Evolutionary conservation across 2,113 vertebrate species (phyloP).

Genomic region (Protobothrops flavoviridis): DNA sequence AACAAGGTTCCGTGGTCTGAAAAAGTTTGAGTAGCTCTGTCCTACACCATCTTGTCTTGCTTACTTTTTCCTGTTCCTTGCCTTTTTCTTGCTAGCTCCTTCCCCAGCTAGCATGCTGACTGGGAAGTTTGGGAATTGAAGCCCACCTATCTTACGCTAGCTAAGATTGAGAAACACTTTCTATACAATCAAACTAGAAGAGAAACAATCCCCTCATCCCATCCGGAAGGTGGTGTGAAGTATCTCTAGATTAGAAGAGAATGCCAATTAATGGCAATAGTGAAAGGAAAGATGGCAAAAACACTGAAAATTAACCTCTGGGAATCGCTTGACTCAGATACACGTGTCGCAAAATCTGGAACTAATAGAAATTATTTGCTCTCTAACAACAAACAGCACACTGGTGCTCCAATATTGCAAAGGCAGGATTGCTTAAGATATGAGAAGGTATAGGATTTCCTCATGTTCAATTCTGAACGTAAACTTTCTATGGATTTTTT

Average conservation of each 20-base stretch:
- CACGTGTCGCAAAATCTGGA: neutral
- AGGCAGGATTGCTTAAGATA: fast-evolving
- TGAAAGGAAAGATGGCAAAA: neutral
- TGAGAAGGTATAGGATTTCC: neutral
- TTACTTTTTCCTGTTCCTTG: neutral
- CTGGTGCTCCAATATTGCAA: neutral
- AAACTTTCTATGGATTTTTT: neutral
- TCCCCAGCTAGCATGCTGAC: neutral
- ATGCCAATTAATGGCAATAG: neutral
- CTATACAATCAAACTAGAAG: neutral
- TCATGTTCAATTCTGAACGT: neutral
- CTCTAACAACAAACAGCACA: neutral
- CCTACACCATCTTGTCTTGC: neutral
- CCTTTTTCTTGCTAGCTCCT: neutral
- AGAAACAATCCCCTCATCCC: neutral
- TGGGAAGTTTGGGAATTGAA: neutral
- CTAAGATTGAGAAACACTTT: neutral
- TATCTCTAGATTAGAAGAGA: neutral
- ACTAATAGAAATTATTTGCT: neutral
- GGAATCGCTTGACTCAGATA: neutral
- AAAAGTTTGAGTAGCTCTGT: neutral
- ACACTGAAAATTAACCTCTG: neutral
- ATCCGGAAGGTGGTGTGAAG: neutral
- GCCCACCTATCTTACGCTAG: neutral
- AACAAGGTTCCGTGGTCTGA: neutral